phyloP scores from a whole-genome alignment of 2,113 vertebrate genomes.

The Herpailurus yagouaroundi region DNA sequence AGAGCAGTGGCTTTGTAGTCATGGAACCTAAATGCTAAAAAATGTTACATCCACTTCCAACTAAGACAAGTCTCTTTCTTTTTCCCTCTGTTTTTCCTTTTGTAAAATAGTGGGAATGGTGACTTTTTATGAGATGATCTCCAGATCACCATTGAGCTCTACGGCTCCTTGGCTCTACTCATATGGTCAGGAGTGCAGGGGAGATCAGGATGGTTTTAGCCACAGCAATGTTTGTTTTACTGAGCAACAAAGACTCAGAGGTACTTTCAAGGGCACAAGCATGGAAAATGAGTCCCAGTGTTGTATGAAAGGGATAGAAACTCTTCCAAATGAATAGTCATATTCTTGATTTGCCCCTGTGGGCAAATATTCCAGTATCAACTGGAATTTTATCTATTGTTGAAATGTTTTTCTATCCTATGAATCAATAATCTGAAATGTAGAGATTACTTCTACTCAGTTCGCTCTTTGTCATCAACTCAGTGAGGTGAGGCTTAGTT shows the following conservation, averaged over 20 bases:
- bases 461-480: not conserved
- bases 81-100: not conserved
- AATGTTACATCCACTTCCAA: not conserved
- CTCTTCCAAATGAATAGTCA: not conserved
- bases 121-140: not conserved
- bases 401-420: not conserved
- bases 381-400: not conserved
- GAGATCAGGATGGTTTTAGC: not conserved
- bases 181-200: not conserved
- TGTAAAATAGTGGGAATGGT: not conserved
- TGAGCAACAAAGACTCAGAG: not conserved
- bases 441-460: not conserved
- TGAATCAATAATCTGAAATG: not conserved
- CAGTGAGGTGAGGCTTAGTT: not conserved
- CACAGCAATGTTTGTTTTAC: not conserved
- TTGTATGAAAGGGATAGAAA: not conserved
- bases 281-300: not conserved
- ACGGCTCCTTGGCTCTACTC: not conserved
- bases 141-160: not conserved
- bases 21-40: not conserved
- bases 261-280: not conserved
- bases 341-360: not conserved
- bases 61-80: not conserved
- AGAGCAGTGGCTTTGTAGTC: not conserved
- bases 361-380: not conserved